Evolutionary conservation across 2,113 vertebrate genomes (phyloP), one percentile per base, ranked within the genome.

Genomic region (Reinhardtius hippoglossoides): DNA sequence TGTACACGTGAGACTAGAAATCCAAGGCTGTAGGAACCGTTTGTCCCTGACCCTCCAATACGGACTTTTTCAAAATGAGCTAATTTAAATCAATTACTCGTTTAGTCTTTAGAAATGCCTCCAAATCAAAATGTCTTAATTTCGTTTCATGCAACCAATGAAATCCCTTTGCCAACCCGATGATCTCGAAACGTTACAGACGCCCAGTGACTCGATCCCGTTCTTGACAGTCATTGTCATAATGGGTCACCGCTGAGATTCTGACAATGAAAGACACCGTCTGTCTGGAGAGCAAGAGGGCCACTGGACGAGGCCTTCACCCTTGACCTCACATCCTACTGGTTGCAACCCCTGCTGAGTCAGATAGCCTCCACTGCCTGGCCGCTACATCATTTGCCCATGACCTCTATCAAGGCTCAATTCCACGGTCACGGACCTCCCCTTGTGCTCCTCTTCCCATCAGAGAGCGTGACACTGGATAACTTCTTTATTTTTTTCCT

Each of bases 391-490:
- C 52, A 21, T 79, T 85, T 83, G 83, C 61, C 72, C 67, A 16
- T 87, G 89, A 90, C 88, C 87, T 85, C 54, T 78, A 79, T 86
- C 77, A 74, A 5, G 56, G 79, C 83, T 91, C 80, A 80, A 62
- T 70, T 83, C 80, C 76, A 87, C 3, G 37, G 64, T 35, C 74
- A 75, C 15, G 3, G 73, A 70, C 77, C 72, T 73, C 74, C 74
- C 64, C 48, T 21, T 4, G 12, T 44, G 61, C 58, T 52, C 63
- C 50, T 50, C 26, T 15, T 60, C 58, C 74, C 71, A 79, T 72
- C 16, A 80, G 82, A 74, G 64, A 50, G 5, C 10, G 4, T 23
- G 44, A 70, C 64, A 70, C 13, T 71, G 20, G 20, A 24, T 14
- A 20, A 20, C 14, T 62, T 62, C 78, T 59, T 77, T n/a, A n/a